Base-by-base conservation (phyloP, 2,888 invertebrate species). In the Sinotaia quadrata region DNA sequence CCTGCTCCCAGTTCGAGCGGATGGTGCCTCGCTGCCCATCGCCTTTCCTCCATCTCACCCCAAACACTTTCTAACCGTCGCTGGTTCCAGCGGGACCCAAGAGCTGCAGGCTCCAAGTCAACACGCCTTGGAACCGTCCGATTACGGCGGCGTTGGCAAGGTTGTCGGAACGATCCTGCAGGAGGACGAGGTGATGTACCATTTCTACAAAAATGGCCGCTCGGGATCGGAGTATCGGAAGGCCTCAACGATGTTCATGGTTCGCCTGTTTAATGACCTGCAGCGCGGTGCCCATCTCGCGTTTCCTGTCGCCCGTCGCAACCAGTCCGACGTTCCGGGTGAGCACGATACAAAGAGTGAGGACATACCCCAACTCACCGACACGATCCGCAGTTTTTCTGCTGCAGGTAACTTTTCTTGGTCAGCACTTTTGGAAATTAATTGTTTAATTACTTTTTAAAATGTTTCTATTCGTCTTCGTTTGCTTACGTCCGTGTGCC, bases 241-340 rank as follows among this genome's bases (percentile, higher is more conserved):
- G 52, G 71, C 87, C 91, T 93, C 83, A 3, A 77, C 77, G 8
- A 72, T 73, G 31, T 84, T 82, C 69, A 79, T 84, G 75, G 68
- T 83, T 59, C 72, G 76, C 37, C 76, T 85, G 7, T 85, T 82
- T 57, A 76, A 81, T 47, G 71, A 78, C 51, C 75, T 85, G 44
- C 69, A 79, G 34, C 68, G 74, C 21, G 81, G 82, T 5, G 68
- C 73, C 21, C 56, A 59, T 1, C 29, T 82, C 49, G 47, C 68
- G 2, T 49, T 67, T 27, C 78, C 79, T n/a, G 67, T 24, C 62
- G 4, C 75, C 33, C 74, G n/a, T 77, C 36, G 70, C 73, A 58
- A 58, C 63, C 27, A 62, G 52, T 34, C 65, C 56, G 37, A 37
- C 29, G 10, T 58, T 58, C 34, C 37, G 57, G 29, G 24, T 21